Percentiles rank a stretch among this genome's conserved stretches.
Conservation (phyloP, 1,140 invertebrate genomes). For the Alviniconcha marisindica region DNA sequence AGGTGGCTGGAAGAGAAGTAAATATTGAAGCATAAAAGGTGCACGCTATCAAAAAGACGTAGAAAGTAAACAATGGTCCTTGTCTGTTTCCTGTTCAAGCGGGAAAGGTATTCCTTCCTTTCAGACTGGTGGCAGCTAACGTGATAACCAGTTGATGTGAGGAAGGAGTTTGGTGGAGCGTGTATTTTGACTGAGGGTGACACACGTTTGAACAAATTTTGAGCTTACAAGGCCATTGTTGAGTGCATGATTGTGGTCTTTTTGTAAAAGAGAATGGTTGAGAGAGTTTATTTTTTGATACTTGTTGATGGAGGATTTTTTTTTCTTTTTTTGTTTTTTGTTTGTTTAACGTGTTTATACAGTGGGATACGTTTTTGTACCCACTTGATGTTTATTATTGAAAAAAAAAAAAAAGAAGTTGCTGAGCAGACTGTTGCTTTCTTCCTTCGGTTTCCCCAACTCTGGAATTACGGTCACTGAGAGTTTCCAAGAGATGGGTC, state of each 20-base stretch:
- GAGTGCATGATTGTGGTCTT: slow-evolving; percentile 38
- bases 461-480: background rate
- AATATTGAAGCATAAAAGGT: background rate
- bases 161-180: slow-evolving; percentile 1
- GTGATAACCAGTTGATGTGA: slow-evolving; percentile 12
- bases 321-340: slow-evolving; percentile 48
- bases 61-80: slow-evolving; percentile 25
- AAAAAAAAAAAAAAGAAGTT: slow-evolving; percentile 31
- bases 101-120: background rate
- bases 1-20: slow-evolving; percentile 15
- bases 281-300: slow-evolving; percentile 52
- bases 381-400: slow-evolving; percentile 35
- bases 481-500: too few species aligned
- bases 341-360: slow-evolving; percentile 32
- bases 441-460: background rate
- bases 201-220: slow-evolving; percentile 47
- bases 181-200: slow-evolving; percentile 34
- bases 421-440: slow-evolving; percentile 8
- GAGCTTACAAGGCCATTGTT: slow-evolving; percentile 33
- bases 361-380: slow-evolving; percentile 40
- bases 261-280: slow-evolving; percentile 40
- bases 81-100: slow-evolving; percentile 12
- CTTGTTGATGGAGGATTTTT: slow-evolving; percentile 41
- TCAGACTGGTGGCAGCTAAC: slow-evolving; percentile 29
- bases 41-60: background rate